Evolutionary conservation across 2,797 vertebrate genomes (phyloP), one percentile per base, ranked within the genome.

Genomic region (Borostomias antarcticus): DNA sequence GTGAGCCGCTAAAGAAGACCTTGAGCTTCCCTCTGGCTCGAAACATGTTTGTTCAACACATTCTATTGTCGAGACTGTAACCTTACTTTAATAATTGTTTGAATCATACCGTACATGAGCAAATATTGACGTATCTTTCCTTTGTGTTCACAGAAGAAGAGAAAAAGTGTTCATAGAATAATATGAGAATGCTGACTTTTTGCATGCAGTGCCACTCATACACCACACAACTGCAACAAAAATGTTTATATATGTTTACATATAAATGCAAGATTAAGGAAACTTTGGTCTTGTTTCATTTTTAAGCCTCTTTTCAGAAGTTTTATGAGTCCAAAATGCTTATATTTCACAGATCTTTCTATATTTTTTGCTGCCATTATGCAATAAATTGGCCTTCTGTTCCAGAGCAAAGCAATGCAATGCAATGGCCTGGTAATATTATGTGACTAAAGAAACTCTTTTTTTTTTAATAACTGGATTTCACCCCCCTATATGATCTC

Each of bases 391-490:
- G 74, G 85, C 73, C 85, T 72, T 64, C 67, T 64, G 63, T 89
- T 85, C 65, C 19, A 37, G 85, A 81, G 66, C 67, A 66, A 78
- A 68, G 69, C 73, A 58, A 76, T 74, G 74, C 86, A 90, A 92
- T 85, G 84, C 85, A 89, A 79, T 70, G 82, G 66, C 70, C 81
- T 62, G 58, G 81, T 89, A 88, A 92, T 91, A 77, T 78, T 85
- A 82, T 86, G 81, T 78, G 89, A 91, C 88, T 87, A 84, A 86
- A 89, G 81, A 85, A 92, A 90, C 88, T 85, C 84, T 88, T 82
- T 84, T 87, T 83, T 76, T 76, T 72, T 85, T 80, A 88, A 88
- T 90, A 91, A 93, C 87, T 85, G 76, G 79, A 89, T 91, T 89
- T 82, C 75, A 75, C 69, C 70, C 67, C 74, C 77, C 77, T 80